These are phyloP conservation scores for Alces alces DNA, from an alignment of 2,113 vertebrate species.

Conservation along the genomic window DNA sequence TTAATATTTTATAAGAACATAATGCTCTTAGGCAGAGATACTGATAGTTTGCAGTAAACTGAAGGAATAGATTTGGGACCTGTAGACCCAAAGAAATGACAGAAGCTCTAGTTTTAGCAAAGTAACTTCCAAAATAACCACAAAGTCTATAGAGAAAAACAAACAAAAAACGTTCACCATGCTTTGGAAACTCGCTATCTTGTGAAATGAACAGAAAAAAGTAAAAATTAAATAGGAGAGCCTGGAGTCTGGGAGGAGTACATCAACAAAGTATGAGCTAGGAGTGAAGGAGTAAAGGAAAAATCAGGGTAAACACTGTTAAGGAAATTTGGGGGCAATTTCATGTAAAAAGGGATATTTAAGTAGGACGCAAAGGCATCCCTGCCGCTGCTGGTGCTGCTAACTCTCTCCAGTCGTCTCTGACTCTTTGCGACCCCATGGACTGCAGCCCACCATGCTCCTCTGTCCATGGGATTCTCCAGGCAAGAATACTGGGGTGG, in stretches of 20 bases:
- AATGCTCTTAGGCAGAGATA: background rate
- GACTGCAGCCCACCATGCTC: background rate
- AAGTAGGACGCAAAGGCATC: background rate
- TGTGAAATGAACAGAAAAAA: background rate
- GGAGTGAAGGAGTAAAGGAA: background rate
- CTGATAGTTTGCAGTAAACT: background rate
- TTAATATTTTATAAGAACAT: background rate
- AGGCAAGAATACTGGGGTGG: background rate
- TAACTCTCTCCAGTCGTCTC: background rate
- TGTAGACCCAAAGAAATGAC: background rate
- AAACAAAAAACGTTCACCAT: background rate
- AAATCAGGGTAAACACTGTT: background rate
- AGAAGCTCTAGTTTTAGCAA: background rate
- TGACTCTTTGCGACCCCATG: background rate
- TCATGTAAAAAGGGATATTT: background rate
- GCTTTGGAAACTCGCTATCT: background rate
- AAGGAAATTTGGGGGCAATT: background rate
- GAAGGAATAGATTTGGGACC: background rate
- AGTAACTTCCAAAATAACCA: background rate
- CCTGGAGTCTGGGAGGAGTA: background rate
- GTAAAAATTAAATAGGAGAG: background rate
- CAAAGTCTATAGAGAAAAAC: background rate
- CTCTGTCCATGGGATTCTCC: background rate
- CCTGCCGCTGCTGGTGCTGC: background rate
- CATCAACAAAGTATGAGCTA: background rate